Evolutionary conservation across 2,888 invertebrate genomes (phyloP), one percentile per base, ranked within the genome.

Genomic region (Diabrotica balteata): DNA sequence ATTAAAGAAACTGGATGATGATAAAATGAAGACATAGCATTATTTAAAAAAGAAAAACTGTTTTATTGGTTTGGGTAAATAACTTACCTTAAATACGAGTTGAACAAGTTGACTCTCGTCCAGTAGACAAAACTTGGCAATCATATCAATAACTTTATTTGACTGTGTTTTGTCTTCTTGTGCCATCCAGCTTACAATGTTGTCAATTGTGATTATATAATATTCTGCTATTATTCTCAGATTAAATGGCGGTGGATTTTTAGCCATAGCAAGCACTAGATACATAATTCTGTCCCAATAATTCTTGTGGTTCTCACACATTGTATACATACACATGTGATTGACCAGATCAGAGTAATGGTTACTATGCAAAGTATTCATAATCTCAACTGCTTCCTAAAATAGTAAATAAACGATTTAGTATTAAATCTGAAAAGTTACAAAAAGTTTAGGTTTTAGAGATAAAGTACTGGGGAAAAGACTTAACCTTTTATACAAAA

Each of bases 361-460:
- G n/a, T 69, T 58, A 53, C 67, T 66, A 66, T 73, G 69, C 7
- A 75, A 64, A 42, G 69, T 50, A 59, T 77, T 77, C 65, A 76
- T 70, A 43, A 76, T 74, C n/a, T 67, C 68, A 44, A 73, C 70
- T 44, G 72, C 74, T 54, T 76, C 75, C 75, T 77, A 60, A 69
- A 76, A 72, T 32, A 32, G 32, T 32, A 32, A 32, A 32, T 9
- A 6, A 8, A 32, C 9, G 17, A 17, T 17, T 17, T 17, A 17
- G 17, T 17, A 17, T 17, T 17, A 17, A 17, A 17, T 17, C 2
- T 17, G 17, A 17, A 17, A 17, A 17, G 8, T 52, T 52, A 22
- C 7, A 3, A n/a, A 7, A 44, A 59, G 10, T n/a, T 47, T 17
- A 55, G 2, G 32, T 32, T 32, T 32, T n/a, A n/a, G 17, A 2